Conservation (phyloP, 2,888 invertebrate species). For the Axea sp. region DNA sequence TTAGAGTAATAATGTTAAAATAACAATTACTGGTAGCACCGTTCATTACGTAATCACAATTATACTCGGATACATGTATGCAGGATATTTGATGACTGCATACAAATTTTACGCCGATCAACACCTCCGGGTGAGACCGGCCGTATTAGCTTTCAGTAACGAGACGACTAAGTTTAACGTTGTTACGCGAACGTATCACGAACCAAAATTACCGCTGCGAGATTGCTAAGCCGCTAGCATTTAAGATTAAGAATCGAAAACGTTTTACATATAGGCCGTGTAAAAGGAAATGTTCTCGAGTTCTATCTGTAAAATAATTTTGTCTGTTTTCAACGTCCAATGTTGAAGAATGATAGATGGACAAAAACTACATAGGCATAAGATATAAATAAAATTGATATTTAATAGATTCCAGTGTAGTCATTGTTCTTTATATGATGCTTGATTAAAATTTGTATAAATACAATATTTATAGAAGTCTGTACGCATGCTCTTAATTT, state of each 20-base stretch:
- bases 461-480: too few relatives aligned
- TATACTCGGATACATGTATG: constrained; percentile 6
- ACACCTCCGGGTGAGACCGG: constrained; percentile 17
- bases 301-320: too few relatives aligned
- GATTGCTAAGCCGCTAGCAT: constrained; percentile 22
- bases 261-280: constrained; percentile 18
- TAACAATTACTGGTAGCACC: constrained; percentile 12
- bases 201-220: constrained; percentile 27
- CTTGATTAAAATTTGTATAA: too few relatives aligned
- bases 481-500: too few relatives aligned
- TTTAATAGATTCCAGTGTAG: too few relatives aligned
- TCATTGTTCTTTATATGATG: too few relatives aligned
- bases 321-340: too few relatives aligned
- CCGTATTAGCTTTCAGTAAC: constrained; percentile 25
- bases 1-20: constrained; percentile 5
- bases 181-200: constrained; percentile 35
- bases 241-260: too few relatives aligned
- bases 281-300: too few relatives aligned
- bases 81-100: constrained; percentile 34
- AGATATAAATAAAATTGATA: too few relatives aligned
- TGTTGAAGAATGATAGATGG: too few relatives aligned
- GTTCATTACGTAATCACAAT: constrained; percentile 6
- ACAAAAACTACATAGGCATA: too few relatives aligned
- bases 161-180: constrained; percentile 37
- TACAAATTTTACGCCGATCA: constrained; percentile 33